Evolutionary conservation across 2,797 vertebrate species (phyloP).

Genomic region (Cygnus olor): DNA sequence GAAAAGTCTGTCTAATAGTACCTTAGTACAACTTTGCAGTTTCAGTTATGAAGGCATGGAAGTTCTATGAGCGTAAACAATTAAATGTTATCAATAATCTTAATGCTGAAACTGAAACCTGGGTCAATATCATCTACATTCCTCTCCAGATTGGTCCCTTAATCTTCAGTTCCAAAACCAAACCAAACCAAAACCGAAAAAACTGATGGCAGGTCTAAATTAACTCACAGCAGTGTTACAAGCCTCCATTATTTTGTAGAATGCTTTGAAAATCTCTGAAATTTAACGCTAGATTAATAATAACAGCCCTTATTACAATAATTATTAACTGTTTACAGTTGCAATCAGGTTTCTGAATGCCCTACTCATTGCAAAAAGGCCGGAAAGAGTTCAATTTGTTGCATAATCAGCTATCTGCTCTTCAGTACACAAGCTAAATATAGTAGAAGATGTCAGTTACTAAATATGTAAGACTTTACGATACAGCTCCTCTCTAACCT

Average conservation of each 20-base stretch:
- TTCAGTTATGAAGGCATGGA: not conserved
- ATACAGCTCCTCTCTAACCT: slow-evolving; percentile 55
- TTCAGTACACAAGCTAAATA: slow-evolving; percentile 61
- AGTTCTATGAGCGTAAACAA: not conserved
- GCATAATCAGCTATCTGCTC: slow-evolving; percentile 65
- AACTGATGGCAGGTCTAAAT: not conserved
- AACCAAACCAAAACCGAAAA: not conserved
- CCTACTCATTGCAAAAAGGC: slow-evolving; percentile 35
- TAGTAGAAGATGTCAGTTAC: slow-evolving; percentile 64
- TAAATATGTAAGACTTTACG: slow-evolving; percentile 68
- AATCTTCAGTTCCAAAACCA: not conserved
- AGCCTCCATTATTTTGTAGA: not conserved
- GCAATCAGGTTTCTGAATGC: slow-evolving; percentile 54
- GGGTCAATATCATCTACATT: not conserved
- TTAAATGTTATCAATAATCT: not conserved
- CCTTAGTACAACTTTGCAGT: not conserved
- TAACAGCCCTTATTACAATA: slow-evolving; percentile 47
- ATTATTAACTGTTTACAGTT: slow-evolving; percentile 66
- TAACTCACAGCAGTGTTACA: not conserved
- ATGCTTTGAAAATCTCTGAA: slow-evolving; percentile 23
- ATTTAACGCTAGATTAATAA: slow-evolving; percentile 41
- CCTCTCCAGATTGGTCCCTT: not conserved
- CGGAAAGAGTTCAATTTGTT: slow-evolving; percentile 57
- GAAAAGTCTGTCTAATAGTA: not conserved
- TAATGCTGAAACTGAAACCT: not conserved